Evolutionary conservation across 2,113 vertebrate genomes (phyloP), one percentile per base, ranked within the genome.

Genomic region (Nycticorax nycticorax): DNA sequence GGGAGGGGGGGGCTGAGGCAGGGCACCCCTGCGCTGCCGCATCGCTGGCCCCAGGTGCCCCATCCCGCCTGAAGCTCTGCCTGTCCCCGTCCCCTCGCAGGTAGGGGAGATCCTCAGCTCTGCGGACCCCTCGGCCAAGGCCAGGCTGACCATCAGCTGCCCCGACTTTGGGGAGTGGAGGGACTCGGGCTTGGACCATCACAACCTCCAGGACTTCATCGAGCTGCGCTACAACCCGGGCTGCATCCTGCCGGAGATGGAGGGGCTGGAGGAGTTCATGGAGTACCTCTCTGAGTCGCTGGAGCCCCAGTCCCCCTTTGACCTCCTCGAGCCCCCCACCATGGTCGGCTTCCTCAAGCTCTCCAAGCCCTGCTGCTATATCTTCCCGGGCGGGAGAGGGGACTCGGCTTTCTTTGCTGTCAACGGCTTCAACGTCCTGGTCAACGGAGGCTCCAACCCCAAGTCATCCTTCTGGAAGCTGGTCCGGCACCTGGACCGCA

Each of bases 401-500:
- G 99, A 99, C 60, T 98, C 98, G 0, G 99, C 99, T 35, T 99
- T 99, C 89, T 99, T 99, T 3, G 99, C 99, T 0, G 98, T 99
- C 12, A 99, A 99, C 0, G 99, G 99, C 7, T 99, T 99, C 94
- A 99, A 99, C 1, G 89, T 99, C 5, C 56, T 99, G 94, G 98
- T 99, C 18, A 99, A 99, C 0, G 99, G 99, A 0, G 99, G 99
- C 19, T 99, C 99, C 1, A 99, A 99, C 92, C 97, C 98, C 11
- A 98, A 98, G 5, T 99, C 99, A 0, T 99, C 98, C 92, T 99
- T 99, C 96, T 99, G 99, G 99, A 99, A 99, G 92, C 98, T 99
- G 94, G 99, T 99, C 22, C 95, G 99, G 37, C 99, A 99, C 96
- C 98, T 99, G 95, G 99, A 99, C 97, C 96, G 99, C 11, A 97